These are phyloP conservation scores for Zosterops lateralis DNA, from an alignment of 2,113 vertebrate species.

Conservation along the genomic window DNA sequence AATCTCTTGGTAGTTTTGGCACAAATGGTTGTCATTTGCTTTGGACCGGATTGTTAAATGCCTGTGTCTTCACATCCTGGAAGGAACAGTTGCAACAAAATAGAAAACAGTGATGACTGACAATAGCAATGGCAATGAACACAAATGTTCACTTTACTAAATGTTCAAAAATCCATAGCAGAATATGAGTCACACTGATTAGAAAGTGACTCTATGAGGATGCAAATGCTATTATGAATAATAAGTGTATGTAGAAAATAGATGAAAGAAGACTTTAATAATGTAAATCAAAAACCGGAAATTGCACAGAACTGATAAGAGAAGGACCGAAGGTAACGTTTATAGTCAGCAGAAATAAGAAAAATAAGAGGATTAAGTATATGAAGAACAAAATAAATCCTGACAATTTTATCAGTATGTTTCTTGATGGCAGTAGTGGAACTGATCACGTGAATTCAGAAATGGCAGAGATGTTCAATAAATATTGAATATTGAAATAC, in stretches of 20 bases:
- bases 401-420: background rate
- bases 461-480: background rate
- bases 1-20: background rate
- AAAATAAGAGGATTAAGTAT: slow-evolving; percentile 12
- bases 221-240: background rate
- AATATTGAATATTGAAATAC: background rate
- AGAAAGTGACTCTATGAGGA: background rate
- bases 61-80: background rate
- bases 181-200: background rate
- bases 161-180: background rate
- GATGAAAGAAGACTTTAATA: background rate
- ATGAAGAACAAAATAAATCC: background rate
- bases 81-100: background rate
- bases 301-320: background rate
- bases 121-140: background rate
- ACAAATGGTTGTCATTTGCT: background rate
- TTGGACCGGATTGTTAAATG: background rate
- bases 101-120: background rate
- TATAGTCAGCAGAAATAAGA: background rate
- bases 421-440: background rate
- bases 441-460: background rate
- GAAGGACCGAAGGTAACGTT: background rate
- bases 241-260: background rate
- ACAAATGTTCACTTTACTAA: background rate
- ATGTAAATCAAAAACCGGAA: background rate